Evolutionary conservation across 2,888 invertebrate genomes (phyloP).

Genomic region (Marronus borbonicus): DNA sequence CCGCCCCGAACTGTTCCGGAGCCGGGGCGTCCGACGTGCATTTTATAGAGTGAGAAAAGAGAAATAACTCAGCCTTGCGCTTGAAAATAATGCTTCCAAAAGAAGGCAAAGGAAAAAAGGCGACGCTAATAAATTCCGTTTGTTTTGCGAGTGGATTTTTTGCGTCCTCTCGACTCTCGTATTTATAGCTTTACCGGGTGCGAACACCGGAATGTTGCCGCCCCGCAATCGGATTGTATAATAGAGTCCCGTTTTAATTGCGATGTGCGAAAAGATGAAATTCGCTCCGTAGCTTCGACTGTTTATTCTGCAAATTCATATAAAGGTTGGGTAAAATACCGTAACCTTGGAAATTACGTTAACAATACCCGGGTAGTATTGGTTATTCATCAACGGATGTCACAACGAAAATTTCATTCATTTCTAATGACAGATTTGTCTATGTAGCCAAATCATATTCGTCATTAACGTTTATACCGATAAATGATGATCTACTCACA

Average conservation of each 20-base stretch:
- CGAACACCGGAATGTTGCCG: constrained; percentile 4
- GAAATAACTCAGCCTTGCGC: constrained; percentile 42
- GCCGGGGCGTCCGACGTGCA: constrained; percentile 9
- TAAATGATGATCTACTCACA: no score
- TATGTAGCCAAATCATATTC: no score
- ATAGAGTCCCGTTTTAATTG: constrained; percentile 32
- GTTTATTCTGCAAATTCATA: not conserved
- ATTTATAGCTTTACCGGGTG: constrained; percentile 29
- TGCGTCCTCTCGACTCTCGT: constrained; percentile 32
- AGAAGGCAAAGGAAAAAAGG: constrained; percentile 41
- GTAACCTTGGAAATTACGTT: no score
- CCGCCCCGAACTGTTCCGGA: constrained; percentile 30
- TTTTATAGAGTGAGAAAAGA: constrained; percentile 41
- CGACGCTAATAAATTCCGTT: constrained; percentile 46
- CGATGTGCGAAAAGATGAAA: constrained; percentile 17
- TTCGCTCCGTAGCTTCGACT: constrained; percentile 1
- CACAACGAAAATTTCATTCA: no score
- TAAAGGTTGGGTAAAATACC: no score
- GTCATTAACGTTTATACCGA: no score
- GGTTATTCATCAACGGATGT: no score
- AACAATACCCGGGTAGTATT: no score
- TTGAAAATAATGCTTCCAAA: constrained; percentile 40
- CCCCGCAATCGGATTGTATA: constrained; percentile 9
- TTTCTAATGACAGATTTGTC: no score
- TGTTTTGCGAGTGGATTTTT: constrained; percentile 38